Conservation (phyloP, 1,140 invertebrate species). For the Drosophila dunni region DNA sequence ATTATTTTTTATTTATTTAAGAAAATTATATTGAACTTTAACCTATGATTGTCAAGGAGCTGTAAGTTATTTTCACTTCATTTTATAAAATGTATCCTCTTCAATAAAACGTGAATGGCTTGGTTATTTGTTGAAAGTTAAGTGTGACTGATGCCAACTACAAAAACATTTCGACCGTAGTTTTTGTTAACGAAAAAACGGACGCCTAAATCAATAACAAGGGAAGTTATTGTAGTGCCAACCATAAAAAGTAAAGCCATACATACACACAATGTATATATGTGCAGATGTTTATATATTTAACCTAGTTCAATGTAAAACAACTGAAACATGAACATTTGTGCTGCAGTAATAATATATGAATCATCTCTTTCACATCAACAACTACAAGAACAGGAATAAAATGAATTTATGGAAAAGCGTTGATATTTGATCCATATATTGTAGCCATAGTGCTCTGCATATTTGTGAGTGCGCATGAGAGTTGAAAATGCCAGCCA, state of each 20-base stretch:
- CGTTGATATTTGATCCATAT: conserved; percentile 72
- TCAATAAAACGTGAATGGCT: no score
- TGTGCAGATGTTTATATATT: conserved; percentile 51
- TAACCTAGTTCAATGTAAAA: conserved; percentile 67
- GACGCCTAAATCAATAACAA: conserved; percentile 26
- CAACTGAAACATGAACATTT: conserved; percentile 10
- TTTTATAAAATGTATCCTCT: no score
- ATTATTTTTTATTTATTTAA: no score
- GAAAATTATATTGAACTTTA: no score
- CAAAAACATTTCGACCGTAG: background rate
- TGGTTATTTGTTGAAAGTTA: background rate
- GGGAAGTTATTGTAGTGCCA: conserved; percentile 33
- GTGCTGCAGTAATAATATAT: conserved; percentile 45
- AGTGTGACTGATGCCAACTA: background rate
- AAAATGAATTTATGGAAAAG: conserved; percentile 45
- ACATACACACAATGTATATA: background rate
- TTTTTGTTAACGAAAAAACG: conserved; percentile 1
- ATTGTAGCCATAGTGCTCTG: conserved; percentile 22
- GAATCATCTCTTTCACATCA: conserved; percentile 43
- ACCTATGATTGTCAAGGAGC: no score
- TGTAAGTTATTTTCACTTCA: no score
- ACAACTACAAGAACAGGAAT: conserved; percentile 11
- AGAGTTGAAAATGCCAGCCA: conserved; percentile 38
- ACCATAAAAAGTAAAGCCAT: conserved; percentile 21
- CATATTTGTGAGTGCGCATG: conserved; percentile 19